A percentile compares a stretch with the other conserved stretches of the same genome.
Conservation (phyloP, 2,797 vertebrate genomes). For the Threskiornis aethiopicus region DNA sequence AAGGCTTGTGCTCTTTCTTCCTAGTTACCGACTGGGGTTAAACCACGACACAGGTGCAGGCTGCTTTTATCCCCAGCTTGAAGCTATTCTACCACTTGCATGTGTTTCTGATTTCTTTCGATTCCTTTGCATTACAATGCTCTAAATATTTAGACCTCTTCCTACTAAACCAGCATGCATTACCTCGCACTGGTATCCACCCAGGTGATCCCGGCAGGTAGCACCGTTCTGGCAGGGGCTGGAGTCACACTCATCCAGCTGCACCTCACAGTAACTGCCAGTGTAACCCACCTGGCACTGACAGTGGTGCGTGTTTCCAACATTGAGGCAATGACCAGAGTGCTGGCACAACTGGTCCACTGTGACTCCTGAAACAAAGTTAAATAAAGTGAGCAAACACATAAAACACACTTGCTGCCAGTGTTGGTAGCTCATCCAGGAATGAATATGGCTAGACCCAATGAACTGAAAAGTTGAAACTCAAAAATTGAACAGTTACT, state of each 20-base stretch:
- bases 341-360: slow-evolving; percentile 85
- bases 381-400: not conserved
- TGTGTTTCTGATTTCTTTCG: not conserved
- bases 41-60: not conserved
- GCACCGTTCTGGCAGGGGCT: slow-evolving; percentile 91
- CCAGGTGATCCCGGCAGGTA: slow-evolving; percentile 86
- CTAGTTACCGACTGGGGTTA: too few relatives aligned
- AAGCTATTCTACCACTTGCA: not conserved
- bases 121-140: not conserved
- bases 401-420: accelerated
- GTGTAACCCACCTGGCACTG: slow-evolving; percentile 86
- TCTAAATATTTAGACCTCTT: not conserved
- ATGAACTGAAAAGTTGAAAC: accelerated
- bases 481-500: not conserved
- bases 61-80: not conserved
- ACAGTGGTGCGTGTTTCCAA: slow-evolving; percentile 84
- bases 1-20: too few relatives aligned
- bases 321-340: slow-evolving; percentile 80
- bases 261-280: slow-evolving; percentile 88
- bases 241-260: slow-evolving; percentile 87
- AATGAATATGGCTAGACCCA: not conserved
- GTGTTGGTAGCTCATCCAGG: not conserved
- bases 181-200: slow-evolving; percentile 88
- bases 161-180: not conserved
- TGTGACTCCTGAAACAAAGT: slow-evolving; percentile 70